Conservation (phyloP, 1,140 invertebrate genomes). For the Cydia splendana region DNA sequence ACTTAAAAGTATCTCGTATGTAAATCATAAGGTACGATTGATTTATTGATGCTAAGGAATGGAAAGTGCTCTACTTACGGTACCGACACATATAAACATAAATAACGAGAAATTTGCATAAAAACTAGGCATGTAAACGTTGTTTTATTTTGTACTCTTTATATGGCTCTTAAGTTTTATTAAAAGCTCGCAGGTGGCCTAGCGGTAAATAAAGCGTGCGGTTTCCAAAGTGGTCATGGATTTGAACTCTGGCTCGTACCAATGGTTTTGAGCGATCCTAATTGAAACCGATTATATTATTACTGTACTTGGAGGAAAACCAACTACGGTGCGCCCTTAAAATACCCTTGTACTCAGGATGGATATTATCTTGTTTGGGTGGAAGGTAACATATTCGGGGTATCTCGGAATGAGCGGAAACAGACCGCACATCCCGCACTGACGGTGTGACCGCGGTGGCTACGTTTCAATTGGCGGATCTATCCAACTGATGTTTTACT, state of each 20-base stretch:
- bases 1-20: slow-evolving; percentile 16
- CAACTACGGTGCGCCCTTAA: background rate
- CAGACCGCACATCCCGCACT: background rate
- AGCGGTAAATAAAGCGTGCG: too few relatives aligned
- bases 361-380: background rate
- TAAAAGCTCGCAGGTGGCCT: too few relatives aligned
- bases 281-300: too few relatives aligned
- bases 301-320: background rate
- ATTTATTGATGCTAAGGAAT: background rate
- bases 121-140: too few relatives aligned
- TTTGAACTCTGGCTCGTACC: too few relatives aligned
- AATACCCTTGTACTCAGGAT: background rate
- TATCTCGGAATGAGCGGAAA: slow-evolving; percentile 1
- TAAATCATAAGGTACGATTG: background rate
- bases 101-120: too few relatives aligned
- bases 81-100: background rate
- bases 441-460: background rate
- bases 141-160: too few relatives aligned
- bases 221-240: too few relatives aligned
- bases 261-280: too few relatives aligned
- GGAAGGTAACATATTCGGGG: slow-evolving; percentile 9
- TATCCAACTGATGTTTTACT: background rate
- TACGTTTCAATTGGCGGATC: background rate
- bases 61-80: background rate
- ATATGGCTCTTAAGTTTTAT: too few relatives aligned